Base-by-base conservation (phyloP, 1,140 invertebrate genomes). In the Pseudomyrmex dendroicus region DNA sequence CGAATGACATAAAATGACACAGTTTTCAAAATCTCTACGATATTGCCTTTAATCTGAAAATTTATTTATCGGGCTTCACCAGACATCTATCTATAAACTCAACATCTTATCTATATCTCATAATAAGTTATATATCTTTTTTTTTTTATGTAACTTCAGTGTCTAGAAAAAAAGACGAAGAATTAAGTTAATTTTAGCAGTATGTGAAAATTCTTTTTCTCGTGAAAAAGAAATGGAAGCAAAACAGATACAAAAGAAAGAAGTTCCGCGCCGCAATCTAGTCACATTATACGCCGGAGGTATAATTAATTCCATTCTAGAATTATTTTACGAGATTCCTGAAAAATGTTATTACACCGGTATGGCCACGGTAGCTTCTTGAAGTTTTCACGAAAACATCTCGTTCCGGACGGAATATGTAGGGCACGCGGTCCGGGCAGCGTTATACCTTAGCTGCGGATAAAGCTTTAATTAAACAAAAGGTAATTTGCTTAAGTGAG, bases 401-500 rank as follows among this genome's bases (percentile, higher is more conserved):
- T 59, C 66, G 76, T 72, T 61, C n/a, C 66, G 13, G 7, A 66
- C 54, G 44, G 54, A 70, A 72, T 80, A 80, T 80, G 76, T 80
- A 61, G 54, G 52, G 35, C 35, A 22, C 54, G 17, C 25, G 48
- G 15, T 13, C 35, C 17, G 35, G 52, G 13, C 5, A 20, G 64
- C 35, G 44, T 72, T 70, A 80, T 72, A 70, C 44, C 56, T 80
- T 80, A 80, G 66, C n/a, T 17, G 54, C 22, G 76, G 66, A 72
- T 80, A 80, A 72, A 54, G 50, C 76, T 80, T 80, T 80, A 80
- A 80, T 80, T 80, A 80, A 80, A 80, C 66, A 54, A 80, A 80
- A 72, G 76, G 66, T 59, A 80, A 80, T 80, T 80, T 80, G 66
- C 66, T 80, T 72, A 80, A 80, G 76, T 80, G 66, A 72, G 54